A percentile compares a stretch with the other conserved stretches of the same genome.
phyloP scores from a whole-genome alignment of 1,140 invertebrate genomes.

The Hermetia illucens region DNA sequence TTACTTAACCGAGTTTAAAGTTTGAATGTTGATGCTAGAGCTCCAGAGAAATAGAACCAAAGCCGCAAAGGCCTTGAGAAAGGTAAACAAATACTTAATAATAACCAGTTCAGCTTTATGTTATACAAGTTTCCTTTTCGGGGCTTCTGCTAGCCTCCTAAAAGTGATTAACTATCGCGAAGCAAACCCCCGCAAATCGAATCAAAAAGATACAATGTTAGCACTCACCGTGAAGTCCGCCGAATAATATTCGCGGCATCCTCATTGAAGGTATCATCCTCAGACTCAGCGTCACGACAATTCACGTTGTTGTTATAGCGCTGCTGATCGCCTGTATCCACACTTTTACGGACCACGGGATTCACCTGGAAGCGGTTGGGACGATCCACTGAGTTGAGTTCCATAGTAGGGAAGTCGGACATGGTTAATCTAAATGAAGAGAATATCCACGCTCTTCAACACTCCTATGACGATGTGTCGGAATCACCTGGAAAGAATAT shows the following conservation, averaged over 20 bases:
- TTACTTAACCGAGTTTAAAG: too few species aligned
- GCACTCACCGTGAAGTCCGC: conserved; percentile 5
- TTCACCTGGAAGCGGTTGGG: conserved; percentile 30
- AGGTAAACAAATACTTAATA: too few species aligned
- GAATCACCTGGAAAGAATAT: too few species aligned
- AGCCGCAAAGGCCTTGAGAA: too few species aligned
- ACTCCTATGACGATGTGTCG: too few species aligned
- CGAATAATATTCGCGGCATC: conserved; percentile 22
- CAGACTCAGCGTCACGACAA: conserved; percentile 20
- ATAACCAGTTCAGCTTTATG: too few species aligned
- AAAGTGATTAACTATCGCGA: conserved; percentile 2
- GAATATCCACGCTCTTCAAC: too few species aligned
- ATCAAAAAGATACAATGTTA: conserved; percentile 1
- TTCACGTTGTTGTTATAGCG: conserved; percentile 9
- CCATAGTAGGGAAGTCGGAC: conserved; percentile 24
- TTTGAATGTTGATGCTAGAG: too few species aligned
- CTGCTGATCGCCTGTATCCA: conserved; percentile 16
- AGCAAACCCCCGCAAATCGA: neutral
- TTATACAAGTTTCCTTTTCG: too few species aligned
- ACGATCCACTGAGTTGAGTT: conserved; percentile 26
- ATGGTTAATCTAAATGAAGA: too few species aligned
- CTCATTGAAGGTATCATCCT: conserved; percentile 23
- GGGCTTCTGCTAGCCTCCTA: neutral
- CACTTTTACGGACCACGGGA: conserved; percentile 22
- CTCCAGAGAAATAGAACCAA: too few species aligned